These are phyloP conservation scores for Dermochelys coriacea DNA, from an alignment of 2,797 vertebrate genomes.

Conservation along the genomic window DNA sequence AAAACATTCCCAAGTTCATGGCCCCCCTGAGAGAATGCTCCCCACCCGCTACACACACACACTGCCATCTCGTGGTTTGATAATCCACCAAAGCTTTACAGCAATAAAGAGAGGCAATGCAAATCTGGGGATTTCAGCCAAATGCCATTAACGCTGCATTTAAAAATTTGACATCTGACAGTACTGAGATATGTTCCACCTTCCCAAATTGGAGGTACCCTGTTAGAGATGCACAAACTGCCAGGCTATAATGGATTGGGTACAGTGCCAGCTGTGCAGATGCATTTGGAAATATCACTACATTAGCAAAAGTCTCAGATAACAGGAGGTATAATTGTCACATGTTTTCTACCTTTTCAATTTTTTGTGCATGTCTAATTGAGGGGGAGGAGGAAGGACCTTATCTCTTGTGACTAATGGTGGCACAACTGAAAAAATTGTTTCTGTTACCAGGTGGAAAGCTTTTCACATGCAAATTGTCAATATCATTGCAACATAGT, in stretches of 20 bases:
- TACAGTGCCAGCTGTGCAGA: not conserved
- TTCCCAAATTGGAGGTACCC: not conserved
- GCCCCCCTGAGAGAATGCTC: accelerated
- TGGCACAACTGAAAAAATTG: slow-evolving; percentile 65
- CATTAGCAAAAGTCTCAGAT: not conserved
- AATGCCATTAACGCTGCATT: not conserved
- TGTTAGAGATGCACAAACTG: accelerated
- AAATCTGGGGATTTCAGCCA: not conserved
- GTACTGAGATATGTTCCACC: not conserved
- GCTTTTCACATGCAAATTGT: slow-evolving; percentile 72
- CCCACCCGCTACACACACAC: not conserved
- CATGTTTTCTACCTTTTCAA: slow-evolving; percentile 17
- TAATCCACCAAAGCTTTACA: not conserved
- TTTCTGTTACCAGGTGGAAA: slow-evolving; percentile 68
- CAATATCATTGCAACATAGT: slow-evolving; percentile 67
- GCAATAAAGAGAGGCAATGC: not conserved
- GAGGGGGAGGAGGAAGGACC: slow-evolving; percentile 50
- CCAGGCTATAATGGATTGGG: not conserved
- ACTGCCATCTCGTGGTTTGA: slow-evolving; percentile 73
- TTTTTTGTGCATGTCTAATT: slow-evolving; percentile 25
- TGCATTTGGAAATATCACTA: not conserved
- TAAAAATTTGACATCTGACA: not conserved
- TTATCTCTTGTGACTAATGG: slow-evolving; percentile 58
- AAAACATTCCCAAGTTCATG: not conserved
- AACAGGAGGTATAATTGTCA: slow-evolving; percentile 30